Base-by-base conservation (phyloP, 1,140 invertebrate species). In the Vollenhovia emeryi region DNA sequence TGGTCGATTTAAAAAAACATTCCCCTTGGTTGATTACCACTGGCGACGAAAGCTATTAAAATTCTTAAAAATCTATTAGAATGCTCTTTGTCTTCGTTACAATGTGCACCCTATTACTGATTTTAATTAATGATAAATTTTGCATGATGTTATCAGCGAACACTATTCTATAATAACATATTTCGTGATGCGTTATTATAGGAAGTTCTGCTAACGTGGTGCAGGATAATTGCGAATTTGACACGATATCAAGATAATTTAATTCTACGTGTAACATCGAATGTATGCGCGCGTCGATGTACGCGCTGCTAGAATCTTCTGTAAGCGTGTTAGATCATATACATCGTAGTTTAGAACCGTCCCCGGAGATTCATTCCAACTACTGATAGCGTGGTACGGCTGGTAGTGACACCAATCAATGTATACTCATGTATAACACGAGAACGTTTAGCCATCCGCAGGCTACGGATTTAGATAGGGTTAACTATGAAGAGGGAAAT, bases 391-490 rank as follows among this genome's bases (percentile, higher is more conserved):
- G 21, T 33, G 24, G 5, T 79, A 87, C 66, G 50, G 82, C 78
- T 73, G 73, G 50, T 82, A 82, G 78, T 82, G 78, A 82, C 78
- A 82, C 78, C 86, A 86, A 89, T 89, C 88, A 84, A 86, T 86
- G 86, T 75, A 84, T 27, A 64, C 45, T 59, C 87, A 73, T 84
- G 87, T 86, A 87, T 74, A 83, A 90, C 89, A 87, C 76, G 71
- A 78, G 27, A 80, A 50, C 80, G 78, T 89, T 89, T 86, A 86
- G 52, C 84, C 73, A 57, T 89, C 88, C 73, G 71, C 57, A 86
- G 75, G 82, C 75, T 62, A 73, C 68, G 91, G 90, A 93, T 92
- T 92, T 92, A 93, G 91, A 92, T 90, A 85, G 86, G 86, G 87
- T 89, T 89, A 82, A 66, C 80, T 69, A 76, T 74, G 84, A 90